Evolutionary conservation across 2,888 invertebrate species (phyloP).

Genomic region (Cheilosia grossa): DNA sequence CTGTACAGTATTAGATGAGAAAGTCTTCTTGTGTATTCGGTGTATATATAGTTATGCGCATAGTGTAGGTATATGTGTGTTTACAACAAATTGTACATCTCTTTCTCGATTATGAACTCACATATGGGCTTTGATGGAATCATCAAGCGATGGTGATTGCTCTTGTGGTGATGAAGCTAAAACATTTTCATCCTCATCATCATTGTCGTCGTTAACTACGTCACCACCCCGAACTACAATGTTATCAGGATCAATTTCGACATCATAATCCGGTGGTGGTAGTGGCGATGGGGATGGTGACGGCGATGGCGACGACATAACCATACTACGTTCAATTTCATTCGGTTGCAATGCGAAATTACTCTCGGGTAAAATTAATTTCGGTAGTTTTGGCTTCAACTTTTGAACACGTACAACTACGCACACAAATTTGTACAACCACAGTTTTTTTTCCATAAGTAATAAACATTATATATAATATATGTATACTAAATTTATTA

Average conservation of each 20-base stretch:
- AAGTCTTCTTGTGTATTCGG: neutral
- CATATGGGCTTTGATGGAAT: conserved; percentile 82
- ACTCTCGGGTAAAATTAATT: conserved; percentile 81
- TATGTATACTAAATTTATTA: conserved; percentile 8
- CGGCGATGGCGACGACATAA: conserved; percentile 78
- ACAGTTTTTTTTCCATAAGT: conserved; percentile 21
- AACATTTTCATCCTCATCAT: conserved; percentile 76
- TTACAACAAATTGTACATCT: conserved; percentile 50
- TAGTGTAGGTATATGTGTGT: conserved; percentile 28
- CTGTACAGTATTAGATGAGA: conserved; percentile 11
- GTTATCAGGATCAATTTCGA: conserved; percentile 83
- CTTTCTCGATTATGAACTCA: conserved; percentile 78
- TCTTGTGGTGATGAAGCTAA: conserved; percentile 76
- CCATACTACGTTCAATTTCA: conserved; percentile 51
- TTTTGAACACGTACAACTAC: conserved; percentile 83
- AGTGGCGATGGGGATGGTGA: conserved; percentile 82
- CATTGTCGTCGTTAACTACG: conserved; percentile 77
- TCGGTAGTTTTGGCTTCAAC: conserved; percentile 82
- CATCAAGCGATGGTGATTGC: conserved; percentile 76
- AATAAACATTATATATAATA: neutral
- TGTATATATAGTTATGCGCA: conserved; percentile 5
- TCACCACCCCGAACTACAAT: conserved; percentile 79
- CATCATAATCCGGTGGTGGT: conserved; percentile 80
- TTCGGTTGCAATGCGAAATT: conserved; percentile 79
- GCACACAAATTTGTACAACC: conserved; percentile 60